A percentile compares a stretch with the other conserved stretches of the same genome.
Conservation (phyloP, 1,140 invertebrate species). For the Callitettix versicolor region DNA sequence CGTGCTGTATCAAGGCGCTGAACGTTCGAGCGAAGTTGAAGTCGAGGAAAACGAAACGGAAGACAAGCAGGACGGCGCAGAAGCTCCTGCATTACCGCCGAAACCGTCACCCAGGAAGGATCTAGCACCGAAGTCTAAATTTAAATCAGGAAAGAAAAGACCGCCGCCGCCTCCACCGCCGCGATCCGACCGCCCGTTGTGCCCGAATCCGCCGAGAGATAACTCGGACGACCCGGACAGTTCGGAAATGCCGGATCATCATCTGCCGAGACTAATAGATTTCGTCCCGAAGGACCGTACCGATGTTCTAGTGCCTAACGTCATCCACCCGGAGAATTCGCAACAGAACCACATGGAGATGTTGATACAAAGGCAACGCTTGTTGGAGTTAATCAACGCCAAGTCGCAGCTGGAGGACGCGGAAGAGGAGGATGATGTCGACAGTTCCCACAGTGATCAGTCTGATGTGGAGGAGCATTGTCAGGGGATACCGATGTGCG, state of each 20-base stretch:
- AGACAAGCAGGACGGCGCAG: background rate
- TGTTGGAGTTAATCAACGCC: slow-evolving; percentile 11
- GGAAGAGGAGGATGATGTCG: slow-evolving; percentile 31
- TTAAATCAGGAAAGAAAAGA: slow-evolving; percentile 32
- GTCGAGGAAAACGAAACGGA: background rate
- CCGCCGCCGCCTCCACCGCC: slow-evolving; percentile 38
- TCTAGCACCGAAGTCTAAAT: slow-evolving; percentile 13
- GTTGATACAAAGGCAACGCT: slow-evolving; percentile 12
- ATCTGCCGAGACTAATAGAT: slow-evolving; percentile 52
- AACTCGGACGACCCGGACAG: background rate
- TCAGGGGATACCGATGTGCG: background rate
- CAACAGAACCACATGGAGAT: slow-evolving; percentile 15
- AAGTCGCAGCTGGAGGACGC: slow-evolving; percentile 27
- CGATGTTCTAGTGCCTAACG: slow-evolving; percentile 21
- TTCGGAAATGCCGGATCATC: slow-evolving; percentile 14
- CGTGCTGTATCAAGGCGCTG: background rate
- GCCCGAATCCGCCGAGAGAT: slow-evolving; percentile 10
- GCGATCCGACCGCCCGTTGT: slow-evolving; percentile 29
- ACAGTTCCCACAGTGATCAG: slow-evolving; percentile 28
- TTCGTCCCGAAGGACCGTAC: slow-evolving; percentile 45
- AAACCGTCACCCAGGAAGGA: slow-evolving; percentile 24
- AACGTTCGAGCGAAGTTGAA: background rate
- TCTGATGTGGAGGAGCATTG: slow-evolving; percentile 18
- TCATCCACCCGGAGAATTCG: slow-evolving; percentile 17
- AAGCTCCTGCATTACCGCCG: slow-evolving; percentile 18